Base-by-base conservation (phyloP, 2,113 vertebrate species). In the Uropsilus gracilis region DNA sequence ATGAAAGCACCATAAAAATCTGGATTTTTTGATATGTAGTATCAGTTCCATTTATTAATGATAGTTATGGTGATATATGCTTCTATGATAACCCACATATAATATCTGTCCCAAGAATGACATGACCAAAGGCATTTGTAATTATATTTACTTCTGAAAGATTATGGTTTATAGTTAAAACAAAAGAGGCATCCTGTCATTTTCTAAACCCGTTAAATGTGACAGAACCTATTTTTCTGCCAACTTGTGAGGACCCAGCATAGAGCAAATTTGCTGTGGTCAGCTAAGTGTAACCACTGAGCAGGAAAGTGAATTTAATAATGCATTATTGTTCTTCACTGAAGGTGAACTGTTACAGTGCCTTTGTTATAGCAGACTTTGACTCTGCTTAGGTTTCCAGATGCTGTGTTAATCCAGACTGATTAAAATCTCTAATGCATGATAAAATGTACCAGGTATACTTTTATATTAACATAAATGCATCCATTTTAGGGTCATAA, bases 291-390 rank as follows among this genome's bases (percentile, higher is more conserved):
- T 99, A 99, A 99, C 99, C 99, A 99, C 99, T 99, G 99, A 99
- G 99, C 98, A 99, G 99, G 99, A 99, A 99, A 99, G 99, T 99
- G 99, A 99, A 99, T 99, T 99, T 99, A 99, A 99, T 99, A 99
- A 99, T 99, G 99, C 99, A 99, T 99, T 99, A 99, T 99, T 99
- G 99, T 99, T 99, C 99, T 99, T 99, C 99, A 99, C 99, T 99
- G 99, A 99, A 99, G 99, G 99, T 99, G 99, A 99, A 99, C 99
- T 99, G 99, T 99, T 99, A 99, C 99, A 99, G 99, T 99, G 99
- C 99, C 98, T 98, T 98, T 98, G 98, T 99, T 98, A 98, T 80
- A 99, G 99, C 99, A 99, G 98, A 98, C 98, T 98, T 98, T 97
- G 97, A 96, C 97, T 98, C 97, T 98, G 99, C 99, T 99, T 99